A percentile compares a stretch with the other conserved stretches of the same genome.
Evolutionary conservation across 2,113 vertebrate species (phyloP).

Genomic region (Condylura cristata): DNA sequence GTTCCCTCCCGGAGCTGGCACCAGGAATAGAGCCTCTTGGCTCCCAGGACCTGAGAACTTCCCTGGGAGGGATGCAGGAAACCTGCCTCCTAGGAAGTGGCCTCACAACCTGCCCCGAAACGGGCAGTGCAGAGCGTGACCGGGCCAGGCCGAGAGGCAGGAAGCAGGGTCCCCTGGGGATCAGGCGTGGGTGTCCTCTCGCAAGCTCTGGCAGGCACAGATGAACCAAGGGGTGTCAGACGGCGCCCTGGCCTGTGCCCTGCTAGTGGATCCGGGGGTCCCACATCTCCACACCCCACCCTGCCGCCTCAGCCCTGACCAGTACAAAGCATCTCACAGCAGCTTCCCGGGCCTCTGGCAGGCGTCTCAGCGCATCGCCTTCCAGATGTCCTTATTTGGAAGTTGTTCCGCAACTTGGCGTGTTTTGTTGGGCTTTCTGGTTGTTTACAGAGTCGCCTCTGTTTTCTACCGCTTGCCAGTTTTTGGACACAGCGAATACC

Average conservation of each 20-base stretch:
- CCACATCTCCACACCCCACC: not conserved
- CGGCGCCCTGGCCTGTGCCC: not conserved
- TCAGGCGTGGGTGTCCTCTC: not conserved
- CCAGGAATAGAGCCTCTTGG: not conserved
- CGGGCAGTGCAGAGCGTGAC: not conserved
- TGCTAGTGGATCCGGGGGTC: rapidly evolving
- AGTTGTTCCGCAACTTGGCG: not conserved
- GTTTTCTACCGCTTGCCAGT: not conserved
- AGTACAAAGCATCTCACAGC: too few relatives aligned
- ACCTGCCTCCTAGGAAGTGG: not conserved
- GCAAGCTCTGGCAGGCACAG: too few relatives aligned
- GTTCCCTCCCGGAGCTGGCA: not conserved
- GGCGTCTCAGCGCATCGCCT: too few relatives aligned
- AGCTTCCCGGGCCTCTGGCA: too few relatives aligned
- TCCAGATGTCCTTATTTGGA: not conserved
- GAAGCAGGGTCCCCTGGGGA: not conserved
- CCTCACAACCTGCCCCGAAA: not conserved
- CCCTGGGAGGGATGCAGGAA: not conserved
- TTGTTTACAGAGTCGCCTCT: not conserved
- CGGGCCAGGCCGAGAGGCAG: not conserved
- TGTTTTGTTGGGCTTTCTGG: not conserved
- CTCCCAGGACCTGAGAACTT: not conserved
- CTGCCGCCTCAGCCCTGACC: not conserved
- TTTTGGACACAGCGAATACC: not conserved
- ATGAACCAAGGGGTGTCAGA: not conserved